Percentiles rank a stretch among this genome's conserved stretches.
These are phyloP conservation scores for Laspeyria flexula DNA, from an alignment of 2,888 invertebrate genomes.

Conservation along the genomic window DNA sequence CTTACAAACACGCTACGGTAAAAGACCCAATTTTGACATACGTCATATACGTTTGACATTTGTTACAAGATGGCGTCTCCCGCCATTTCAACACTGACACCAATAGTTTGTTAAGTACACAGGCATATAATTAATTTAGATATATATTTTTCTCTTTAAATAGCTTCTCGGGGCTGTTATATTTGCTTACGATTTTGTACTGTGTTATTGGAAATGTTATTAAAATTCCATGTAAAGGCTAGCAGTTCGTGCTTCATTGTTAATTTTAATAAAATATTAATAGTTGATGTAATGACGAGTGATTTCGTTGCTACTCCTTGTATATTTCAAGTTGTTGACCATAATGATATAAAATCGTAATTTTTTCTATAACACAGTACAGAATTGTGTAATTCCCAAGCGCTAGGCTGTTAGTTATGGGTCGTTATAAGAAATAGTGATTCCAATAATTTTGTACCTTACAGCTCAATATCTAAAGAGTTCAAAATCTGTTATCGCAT, in stretches of 20 bases:
- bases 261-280: conserved; percentile 2
- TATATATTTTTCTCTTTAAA: conserved; percentile 60
- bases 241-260: conserved; percentile 6
- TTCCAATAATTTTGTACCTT: conserved; percentile 75
- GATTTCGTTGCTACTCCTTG: conserved; percentile 6
- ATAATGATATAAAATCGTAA: not conserved
- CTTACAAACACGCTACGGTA: conserved; percentile 60
- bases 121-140: conserved; percentile 65
- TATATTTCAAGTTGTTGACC: conserved; percentile 12
- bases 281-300: not conserved
- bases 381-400: conserved; percentile 55
- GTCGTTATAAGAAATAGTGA: conserved; percentile 68
- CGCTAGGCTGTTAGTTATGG: conserved; percentile 67
- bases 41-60: conserved; percentile 30
- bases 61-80: conserved; percentile 59
- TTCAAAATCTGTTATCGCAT: conserved; percentile 61
- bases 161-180: conserved; percentile 62
- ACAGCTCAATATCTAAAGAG: conserved; percentile 71
- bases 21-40: conserved; percentile 33
- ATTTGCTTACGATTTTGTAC: conserved; percentile 57
- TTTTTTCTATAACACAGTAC: conserved; percentile 42
- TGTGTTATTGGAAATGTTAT: conserved; percentile 31
- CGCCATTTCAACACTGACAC: conserved; percentile 56
- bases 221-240: not conserved
- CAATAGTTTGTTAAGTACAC: conserved; percentile 66